phyloP scores from a whole-genome alignment of 2,113 vertebrate genomes.

The Lophotis ruficrista region DNA sequence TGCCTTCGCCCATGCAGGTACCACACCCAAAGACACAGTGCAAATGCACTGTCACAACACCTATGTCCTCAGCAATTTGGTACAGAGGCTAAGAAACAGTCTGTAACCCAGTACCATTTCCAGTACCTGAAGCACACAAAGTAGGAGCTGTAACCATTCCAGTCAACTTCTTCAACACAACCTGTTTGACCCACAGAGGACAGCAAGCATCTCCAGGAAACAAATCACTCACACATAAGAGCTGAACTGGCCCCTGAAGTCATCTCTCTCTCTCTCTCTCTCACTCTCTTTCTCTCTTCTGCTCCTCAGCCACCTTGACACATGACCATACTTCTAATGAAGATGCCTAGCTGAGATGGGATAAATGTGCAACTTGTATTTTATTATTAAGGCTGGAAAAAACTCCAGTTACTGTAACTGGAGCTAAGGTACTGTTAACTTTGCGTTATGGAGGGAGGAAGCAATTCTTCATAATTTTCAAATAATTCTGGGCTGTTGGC shows the following conservation, averaged over 20 bases:
- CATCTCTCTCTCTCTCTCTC: background rate
- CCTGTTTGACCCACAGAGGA: accelerated
- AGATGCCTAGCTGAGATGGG: background rate
- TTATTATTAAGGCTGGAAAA: background rate
- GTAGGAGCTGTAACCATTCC: background rate
- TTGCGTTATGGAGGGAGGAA: background rate
- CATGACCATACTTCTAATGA: background rate
- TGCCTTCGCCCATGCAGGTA: background rate
- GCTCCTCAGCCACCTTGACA: background rate
- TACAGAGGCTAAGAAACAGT: background rate
- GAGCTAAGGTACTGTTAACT: background rate
- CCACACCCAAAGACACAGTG: accelerated
- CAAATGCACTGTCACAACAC: background rate
- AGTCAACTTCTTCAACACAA: background rate
- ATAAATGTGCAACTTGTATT: background rate
- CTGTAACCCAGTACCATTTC: background rate
- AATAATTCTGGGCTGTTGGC: background rate
- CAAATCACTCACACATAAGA: background rate
- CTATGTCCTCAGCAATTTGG: background rate
- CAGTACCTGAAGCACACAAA: background rate
- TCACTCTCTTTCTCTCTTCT: background rate
- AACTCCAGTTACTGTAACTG: background rate
- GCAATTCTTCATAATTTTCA: background rate
- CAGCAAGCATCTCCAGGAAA: background rate
- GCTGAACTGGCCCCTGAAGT: background rate